Conservation (phyloP, 2,113 vertebrate species). For the Propithecus coquereli region DNA sequence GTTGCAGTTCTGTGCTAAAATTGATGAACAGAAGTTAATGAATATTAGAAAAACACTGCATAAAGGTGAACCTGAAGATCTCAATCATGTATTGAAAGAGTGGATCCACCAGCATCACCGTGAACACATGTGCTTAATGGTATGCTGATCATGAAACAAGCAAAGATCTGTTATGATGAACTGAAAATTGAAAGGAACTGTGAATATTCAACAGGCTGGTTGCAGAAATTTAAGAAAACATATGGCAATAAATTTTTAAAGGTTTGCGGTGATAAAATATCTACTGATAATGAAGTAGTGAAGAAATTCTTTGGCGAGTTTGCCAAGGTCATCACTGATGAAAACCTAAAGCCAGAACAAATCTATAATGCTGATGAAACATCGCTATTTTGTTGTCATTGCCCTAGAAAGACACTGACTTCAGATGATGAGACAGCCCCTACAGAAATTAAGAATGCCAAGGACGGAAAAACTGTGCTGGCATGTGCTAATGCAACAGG, state of each 20-base stretch:
- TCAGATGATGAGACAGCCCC: background rate
- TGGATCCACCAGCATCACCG: background rate
- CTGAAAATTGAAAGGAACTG: background rate
- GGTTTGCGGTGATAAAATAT: background rate
- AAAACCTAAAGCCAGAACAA: background rate
- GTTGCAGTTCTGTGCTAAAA: background rate
- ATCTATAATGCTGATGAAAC: background rate
- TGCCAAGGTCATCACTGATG: background rate
- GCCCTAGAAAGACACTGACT: background rate
- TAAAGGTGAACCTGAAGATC: background rate
- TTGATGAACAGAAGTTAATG: background rate
- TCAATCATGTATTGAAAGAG: background rate
- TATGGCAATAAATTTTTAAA: background rate
- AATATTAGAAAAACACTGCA: background rate
- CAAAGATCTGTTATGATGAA: background rate
- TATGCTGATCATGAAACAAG: background rate
- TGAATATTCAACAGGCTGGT: background rate
- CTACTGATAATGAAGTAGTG: background rate
- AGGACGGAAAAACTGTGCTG: background rate
- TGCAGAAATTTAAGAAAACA: background rate
- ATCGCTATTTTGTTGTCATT: background rate
- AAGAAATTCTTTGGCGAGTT: background rate
- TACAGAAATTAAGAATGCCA: background rate
- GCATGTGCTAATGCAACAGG: background rate
- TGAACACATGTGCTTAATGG: background rate